Conservation (phyloP, 1,140 invertebrate species). For the Tetramorium parvispinum region DNA sequence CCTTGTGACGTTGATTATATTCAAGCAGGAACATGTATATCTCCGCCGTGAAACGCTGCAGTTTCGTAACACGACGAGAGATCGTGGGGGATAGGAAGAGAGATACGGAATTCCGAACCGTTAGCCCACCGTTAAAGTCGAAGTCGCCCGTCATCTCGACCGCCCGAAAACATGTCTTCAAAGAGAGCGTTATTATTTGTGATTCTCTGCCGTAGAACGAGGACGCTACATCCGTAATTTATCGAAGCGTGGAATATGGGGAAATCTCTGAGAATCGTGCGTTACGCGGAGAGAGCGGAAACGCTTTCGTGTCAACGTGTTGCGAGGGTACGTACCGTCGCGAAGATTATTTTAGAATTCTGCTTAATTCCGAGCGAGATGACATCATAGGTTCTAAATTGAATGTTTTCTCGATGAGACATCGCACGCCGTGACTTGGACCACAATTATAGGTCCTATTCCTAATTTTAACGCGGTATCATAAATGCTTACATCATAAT, state of each 20-base stretch:
- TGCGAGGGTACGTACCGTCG: not conserved
- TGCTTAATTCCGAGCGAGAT: not conserved
- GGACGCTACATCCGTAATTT: constrained; percentile 29
- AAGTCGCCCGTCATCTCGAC: constrained; percentile 30
- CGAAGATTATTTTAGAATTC: constrained; percentile 40
- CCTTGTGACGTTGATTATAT: constrained; percentile 70
- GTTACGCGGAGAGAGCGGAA: not conserved
- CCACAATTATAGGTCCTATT: not conserved
- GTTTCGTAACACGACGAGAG: constrained; percentile 66
- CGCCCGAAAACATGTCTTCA: constrained; percentile 15
- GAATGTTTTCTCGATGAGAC: not conserved
- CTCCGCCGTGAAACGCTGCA: constrained; percentile 42
- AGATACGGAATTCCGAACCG: constrained; percentile 41
- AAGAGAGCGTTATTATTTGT: constrained; percentile 46
- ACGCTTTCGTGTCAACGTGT: not conserved
- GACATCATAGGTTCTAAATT: not conserved
- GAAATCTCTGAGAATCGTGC: not conserved
- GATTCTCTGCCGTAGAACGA: not conserved
- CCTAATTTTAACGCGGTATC: not conserved
- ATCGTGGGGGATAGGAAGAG: constrained; percentile 17
- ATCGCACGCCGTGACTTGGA: not conserved
- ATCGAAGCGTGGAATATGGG: constrained; percentile 27
- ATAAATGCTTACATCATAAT: not conserved
- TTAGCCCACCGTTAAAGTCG: constrained; percentile 26
- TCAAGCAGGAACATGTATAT: constrained; percentile 63